A percentile compares a stretch with the other conserved stretches of the same genome.
phyloP scores from a whole-genome alignment of 2,797 vertebrate species.

The Danio tinwini region DNA sequence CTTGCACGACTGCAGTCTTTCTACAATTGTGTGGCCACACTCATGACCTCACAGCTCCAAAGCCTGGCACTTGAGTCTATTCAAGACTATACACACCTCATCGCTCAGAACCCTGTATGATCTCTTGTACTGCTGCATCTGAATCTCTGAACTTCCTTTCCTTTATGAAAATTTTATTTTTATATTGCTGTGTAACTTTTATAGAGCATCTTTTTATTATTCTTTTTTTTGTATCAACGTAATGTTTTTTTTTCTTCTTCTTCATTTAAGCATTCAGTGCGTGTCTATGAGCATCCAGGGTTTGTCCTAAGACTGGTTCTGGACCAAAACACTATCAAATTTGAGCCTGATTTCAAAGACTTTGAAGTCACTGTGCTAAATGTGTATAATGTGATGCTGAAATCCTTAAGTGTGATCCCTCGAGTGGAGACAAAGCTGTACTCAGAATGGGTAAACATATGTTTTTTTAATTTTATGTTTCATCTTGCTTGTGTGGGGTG shows the following conservation, averaged over 20 bases:
- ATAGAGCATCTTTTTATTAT: neutral
- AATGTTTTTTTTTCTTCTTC: neutral
- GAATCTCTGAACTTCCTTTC: neutral
- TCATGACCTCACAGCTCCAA: conserved; percentile 89
- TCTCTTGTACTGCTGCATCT: neutral
- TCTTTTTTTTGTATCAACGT: neutral
- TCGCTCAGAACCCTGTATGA: conserved; percentile 80
- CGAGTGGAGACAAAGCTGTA: conserved; percentile 86
- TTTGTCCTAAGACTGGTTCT: conserved; percentile 85
- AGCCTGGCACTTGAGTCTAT: conserved; percentile 81
- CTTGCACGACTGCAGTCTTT: conserved; percentile 80
- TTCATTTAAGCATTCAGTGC: conserved; percentile 74
- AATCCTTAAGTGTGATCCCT: conserved; percentile 79
- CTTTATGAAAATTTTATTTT: neutral
- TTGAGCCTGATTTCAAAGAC: conserved; percentile 82
- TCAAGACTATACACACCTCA: conserved; percentile 84
- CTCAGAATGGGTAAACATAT: conserved; percentile 80
- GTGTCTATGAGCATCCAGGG: conserved; percentile 78
- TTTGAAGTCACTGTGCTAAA: conserved; percentile 79
- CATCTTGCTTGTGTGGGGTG: neutral
- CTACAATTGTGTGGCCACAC: conserved; percentile 80
- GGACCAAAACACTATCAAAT: conserved; percentile 77
- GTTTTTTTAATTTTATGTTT: conserved; percentile 1
- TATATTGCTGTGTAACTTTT: neutral
- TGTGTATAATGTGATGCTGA: conserved; percentile 83